A percentile compares a stretch with the other conserved stretches of the same genome.
Evolutionary conservation across 1,140 invertebrate species (phyloP).

Genomic region (Lepidurus packardi): DNA sequence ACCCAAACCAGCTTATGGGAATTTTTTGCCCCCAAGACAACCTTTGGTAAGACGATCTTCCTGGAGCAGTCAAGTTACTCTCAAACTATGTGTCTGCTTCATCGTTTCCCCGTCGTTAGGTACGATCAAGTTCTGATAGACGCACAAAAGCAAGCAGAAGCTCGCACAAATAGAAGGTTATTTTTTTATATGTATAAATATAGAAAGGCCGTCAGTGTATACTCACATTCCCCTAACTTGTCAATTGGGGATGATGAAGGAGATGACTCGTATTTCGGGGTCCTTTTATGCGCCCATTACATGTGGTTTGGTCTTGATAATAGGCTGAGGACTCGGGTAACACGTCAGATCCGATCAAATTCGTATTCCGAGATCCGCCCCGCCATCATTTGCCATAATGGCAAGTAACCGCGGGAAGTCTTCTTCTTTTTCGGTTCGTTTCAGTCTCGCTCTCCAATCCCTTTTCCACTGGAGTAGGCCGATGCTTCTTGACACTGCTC

Average conservation of each 20-base stretch:
- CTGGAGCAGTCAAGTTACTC: not conserved
- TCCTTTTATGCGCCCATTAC: constrained; percentile 15
- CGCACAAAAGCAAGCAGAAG: not conserved
- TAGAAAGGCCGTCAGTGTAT: not conserved
- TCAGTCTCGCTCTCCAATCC: not conserved
- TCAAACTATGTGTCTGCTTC: not conserved
- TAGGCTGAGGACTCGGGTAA: constrained; percentile 6
- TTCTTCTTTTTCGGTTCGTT: constrained; percentile 17
- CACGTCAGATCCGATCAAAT: constrained; percentile 17
- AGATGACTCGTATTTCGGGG: constrained; percentile 2
- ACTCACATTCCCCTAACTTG: constrained; percentile 10
- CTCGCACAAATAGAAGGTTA: not conserved
- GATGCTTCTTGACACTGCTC: constrained; percentile 10
- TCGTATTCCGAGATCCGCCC: constrained; percentile 6
- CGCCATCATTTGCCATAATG: not conserved
- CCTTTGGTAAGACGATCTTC: constrained; percentile 12
- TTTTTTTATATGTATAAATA: not conserved
- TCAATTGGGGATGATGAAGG: constrained; percentile 12
- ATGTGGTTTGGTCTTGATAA: constrained; percentile 8
- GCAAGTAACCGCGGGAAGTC: constrained; percentile 8
- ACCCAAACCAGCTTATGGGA: constrained; percentile 10
- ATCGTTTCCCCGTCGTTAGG: constrained; percentile 4
- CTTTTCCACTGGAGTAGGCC: not conserved
- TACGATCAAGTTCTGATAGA: constrained; percentile 2
- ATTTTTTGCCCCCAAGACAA: not conserved